Percentiles rank a stretch among this genome's conserved stretches.
Evolutionary conservation across 2,888 invertebrate genomes (phyloP).

Genomic region (Melanotus villosus): DNA sequence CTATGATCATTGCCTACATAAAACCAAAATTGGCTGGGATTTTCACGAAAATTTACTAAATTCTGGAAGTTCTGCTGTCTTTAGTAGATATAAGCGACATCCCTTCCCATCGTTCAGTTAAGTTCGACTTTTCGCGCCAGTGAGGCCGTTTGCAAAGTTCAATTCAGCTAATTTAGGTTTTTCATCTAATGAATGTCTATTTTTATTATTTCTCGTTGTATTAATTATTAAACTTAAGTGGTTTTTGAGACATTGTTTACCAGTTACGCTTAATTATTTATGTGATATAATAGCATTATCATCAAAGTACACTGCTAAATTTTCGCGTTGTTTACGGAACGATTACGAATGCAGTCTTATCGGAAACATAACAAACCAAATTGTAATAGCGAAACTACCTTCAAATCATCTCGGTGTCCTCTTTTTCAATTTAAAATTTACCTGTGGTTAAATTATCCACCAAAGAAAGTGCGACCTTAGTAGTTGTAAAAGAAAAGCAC

Average conservation of each 20-base stretch:
- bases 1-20: too few species aligned
- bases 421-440: conserved; percentile 1
- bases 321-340: not conserved
- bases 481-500: not conserved
- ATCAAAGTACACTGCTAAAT: not conserved
- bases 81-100: too few species aligned
- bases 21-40: too few species aligned
- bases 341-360: not conserved
- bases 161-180: too few species aligned
- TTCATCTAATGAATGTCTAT: not conserved
- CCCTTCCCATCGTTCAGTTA: not conserved
- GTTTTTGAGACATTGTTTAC: too few species aligned
- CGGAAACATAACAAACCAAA: conserved; percentile 3
- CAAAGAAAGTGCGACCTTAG: not conserved
- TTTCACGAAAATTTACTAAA: too few species aligned
- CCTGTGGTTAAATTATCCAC: not conserved
- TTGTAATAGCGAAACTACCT: not conserved
- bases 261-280: not conserved
- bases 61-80: too few species aligned
- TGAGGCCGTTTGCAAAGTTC: not conserved
- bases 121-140: not conserved
- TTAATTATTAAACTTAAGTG: too few species aligned
- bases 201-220: too few species aligned
- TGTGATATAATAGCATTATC: not conserved
- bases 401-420: not conserved